phyloP scores from a whole-genome alignment of 2,888 invertebrate genomes.

The Gasteruption jaculator region DNA sequence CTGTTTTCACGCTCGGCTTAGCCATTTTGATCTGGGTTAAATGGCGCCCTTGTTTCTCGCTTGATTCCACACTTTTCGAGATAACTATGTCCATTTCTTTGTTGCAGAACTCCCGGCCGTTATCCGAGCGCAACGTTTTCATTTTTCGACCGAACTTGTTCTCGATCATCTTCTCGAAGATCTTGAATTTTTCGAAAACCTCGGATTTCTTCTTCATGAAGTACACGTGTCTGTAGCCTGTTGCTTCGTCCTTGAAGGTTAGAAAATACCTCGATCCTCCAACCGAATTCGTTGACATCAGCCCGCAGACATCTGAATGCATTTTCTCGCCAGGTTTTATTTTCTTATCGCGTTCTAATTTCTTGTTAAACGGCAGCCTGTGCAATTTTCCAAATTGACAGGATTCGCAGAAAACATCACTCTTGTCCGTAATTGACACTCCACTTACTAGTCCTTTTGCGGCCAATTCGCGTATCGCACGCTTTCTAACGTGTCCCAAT shows the following conservation, averaged over 20 bases:
- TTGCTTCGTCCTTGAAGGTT: conserved; percentile 18
- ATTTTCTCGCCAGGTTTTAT: conserved; percentile 17
- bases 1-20: conserved; percentile 27
- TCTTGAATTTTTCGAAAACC: conserved; percentile 23
- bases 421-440: conserved; percentile 11
- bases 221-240: conserved; percentile 17
- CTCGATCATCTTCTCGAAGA: conserved; percentile 22
- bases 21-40: conserved; percentile 29
- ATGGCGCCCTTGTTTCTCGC: conserved; percentile 22
- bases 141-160: conserved; percentile 20
- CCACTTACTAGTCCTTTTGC: conserved; percentile 19
- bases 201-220: conserved; percentile 24
- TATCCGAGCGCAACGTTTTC: conserved; percentile 12
- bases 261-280: conserved; percentile 21
- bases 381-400: conserved; percentile 25
- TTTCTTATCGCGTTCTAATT: not conserved
- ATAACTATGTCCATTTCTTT: conserved; percentile 6
- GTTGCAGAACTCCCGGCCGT: no score
- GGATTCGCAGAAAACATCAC: conserved; percentile 22
- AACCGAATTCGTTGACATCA: conserved; percentile 15
- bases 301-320: conserved; percentile 21
- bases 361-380: conserved; percentile 17
- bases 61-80: conserved; percentile 18
- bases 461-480: conserved; percentile 21
- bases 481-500: conserved; percentile 22